Evolutionary conservation across 2,797 vertebrate genomes (phyloP).

Genomic region (Cyprinella venusta): DNA sequence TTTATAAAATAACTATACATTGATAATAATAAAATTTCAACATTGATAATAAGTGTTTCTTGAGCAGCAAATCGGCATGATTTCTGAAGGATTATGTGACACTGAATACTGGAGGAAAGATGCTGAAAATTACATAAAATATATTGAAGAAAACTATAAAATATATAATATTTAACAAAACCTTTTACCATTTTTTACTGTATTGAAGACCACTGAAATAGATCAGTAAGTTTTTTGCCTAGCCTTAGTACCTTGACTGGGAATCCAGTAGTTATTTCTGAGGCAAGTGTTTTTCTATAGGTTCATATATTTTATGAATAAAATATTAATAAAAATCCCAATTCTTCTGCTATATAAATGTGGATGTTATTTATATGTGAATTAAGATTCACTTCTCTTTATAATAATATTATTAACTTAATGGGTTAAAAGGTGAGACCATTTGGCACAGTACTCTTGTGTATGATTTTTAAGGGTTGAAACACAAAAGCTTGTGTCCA

Average conservation of each 20-base stretch:
- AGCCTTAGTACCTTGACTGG: neutral
- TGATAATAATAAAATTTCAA: too few species aligned
- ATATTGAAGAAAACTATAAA: neutral
- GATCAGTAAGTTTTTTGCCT: neutral
- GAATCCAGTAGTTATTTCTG: neutral
- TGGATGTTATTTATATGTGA: neutral
- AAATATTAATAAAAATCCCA: neutral
- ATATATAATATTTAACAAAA: too few species aligned
- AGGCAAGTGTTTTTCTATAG: conserved; percentile 1
- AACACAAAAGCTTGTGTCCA: neutral
- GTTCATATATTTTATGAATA: neutral
- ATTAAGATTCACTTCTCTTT: neutral
- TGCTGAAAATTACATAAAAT: neutral
- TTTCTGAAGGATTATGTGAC: neutral
- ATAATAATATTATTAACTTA: neutral
- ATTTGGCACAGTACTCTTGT: neutral
- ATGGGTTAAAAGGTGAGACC: neutral
- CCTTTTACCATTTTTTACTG: neutral
- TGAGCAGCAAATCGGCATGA: neutral
- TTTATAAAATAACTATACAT: neutral
- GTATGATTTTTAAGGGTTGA: neutral
- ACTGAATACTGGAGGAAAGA: neutral
- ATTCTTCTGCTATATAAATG: neutral
- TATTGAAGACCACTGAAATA: neutral
- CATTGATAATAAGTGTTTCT: neutral